Conservation (phyloP, 1,140 invertebrate genomes). For the Drosophila tristis region DNA sequence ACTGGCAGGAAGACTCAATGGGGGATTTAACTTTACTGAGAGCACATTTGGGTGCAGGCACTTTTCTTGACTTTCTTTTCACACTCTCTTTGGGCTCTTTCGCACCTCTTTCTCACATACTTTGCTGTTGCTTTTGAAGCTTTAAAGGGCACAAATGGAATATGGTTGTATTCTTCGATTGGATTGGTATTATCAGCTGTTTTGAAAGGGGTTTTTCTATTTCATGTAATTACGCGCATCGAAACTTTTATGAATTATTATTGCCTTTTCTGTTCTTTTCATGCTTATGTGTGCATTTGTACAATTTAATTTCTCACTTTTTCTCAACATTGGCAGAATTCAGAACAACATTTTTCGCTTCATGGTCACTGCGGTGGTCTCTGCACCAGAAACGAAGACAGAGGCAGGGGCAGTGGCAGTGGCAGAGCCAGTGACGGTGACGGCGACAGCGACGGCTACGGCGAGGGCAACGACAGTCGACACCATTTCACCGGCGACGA, state of each 20-base stretch:
- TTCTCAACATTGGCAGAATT: slow-evolving; percentile 73
- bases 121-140: slow-evolving; percentile 48
- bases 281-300: slow-evolving; percentile 19
- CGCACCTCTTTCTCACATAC: slow-evolving; percentile 33
- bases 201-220: slow-evolving; percentile 1
- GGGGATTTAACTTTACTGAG: slow-evolving; percentile 44
- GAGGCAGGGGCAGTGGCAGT: slow-evolving; percentile 14
- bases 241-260: not conserved
- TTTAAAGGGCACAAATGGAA: slow-evolving; percentile 72
- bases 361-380: slow-evolving; percentile 61
- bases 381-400: slow-evolving; percentile 20
- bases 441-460: slow-evolving; percentile 26
- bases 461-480: slow-evolving; percentile 28
- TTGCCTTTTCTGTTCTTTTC: not conserved
- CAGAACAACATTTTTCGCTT: slow-evolving; percentile 58
- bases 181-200: slow-evolving; percentile 54
- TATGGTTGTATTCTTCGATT: slow-evolving; percentile 24
- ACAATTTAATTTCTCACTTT: slow-evolving; percentile 50
- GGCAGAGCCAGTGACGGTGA: slow-evolving; percentile 10
- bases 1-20: not conserved
- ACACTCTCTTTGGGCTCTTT: slow-evolving; percentile 8
- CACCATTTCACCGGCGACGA: slow-evolving; percentile 58
- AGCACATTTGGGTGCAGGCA: slow-evolving; percentile 61
- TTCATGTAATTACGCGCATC: not conserved
- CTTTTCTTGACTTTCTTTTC: slow-evolving; percentile 37